Evolutionary conservation across 2,797 vertebrate genomes (phyloP), one percentile per base, ranked within the genome.

Genomic region (Acestrorhynchus altus): DNA sequence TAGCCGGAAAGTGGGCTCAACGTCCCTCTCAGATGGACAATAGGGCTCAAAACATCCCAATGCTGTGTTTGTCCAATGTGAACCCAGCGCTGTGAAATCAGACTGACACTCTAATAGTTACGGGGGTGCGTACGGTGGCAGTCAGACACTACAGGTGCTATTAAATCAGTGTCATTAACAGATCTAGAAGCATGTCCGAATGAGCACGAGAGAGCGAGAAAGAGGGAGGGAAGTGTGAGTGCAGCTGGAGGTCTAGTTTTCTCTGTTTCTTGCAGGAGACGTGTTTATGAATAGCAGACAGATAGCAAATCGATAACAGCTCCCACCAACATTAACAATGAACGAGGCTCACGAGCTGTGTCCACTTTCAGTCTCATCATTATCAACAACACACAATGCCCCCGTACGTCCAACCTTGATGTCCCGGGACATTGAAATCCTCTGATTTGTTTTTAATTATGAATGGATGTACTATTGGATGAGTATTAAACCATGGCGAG

Each of bases 121-220:
- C 1, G n/a, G 49, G 18, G 6, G 49, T n/a, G 51, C 6, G 51
- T n/a, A n/a, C 20, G 51, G 20, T 22, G 12, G 26, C 13, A 49
- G 26, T 8, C 60, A 73, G 26, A 63, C 59, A 64, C 46, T 51
- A 63, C 57, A 73, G 26, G 44, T 54, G 60, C 44, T 11, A 77
- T 79, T 64, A 52, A 74, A 78, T 75, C 64, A 72, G 31, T 72
- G 77, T 83, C 74, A 83, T 57, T 65, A 56, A 81, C 81, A 12
- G 28, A 18, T 57, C 57, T 40, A 22, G 26, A 22, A 67, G 56
- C 24, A 40, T 10, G 52, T 56, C 7, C 54, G 42, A n/a, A n/a
- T 35, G 42, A 44, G 35, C 40, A 12, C 18, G 57, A n/a, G 4
- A 51, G 1, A 35, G n/a, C 39, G 28, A 52, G 47, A 26, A 2